Percentiles rank a stretch among this genome's conserved stretches.
These are phyloP conservation scores for Planiliza haematocheilus DNA, from an alignment of 2,113 vertebrate genomes.

Conservation along the genomic window DNA sequence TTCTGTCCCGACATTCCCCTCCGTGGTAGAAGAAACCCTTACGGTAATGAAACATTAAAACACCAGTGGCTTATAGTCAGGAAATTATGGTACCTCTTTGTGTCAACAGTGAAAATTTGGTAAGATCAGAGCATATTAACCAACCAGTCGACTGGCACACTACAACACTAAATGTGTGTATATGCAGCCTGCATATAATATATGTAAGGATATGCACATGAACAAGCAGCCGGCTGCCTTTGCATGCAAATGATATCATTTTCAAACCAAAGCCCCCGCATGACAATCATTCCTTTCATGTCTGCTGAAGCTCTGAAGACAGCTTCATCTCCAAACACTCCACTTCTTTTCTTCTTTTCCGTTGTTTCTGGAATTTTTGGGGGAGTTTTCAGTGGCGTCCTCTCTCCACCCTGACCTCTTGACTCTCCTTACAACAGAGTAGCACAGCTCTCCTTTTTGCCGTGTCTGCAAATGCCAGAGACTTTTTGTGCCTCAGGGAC, in stretches of 20 bases:
- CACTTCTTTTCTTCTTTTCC: background rate
- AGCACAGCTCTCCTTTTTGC: constrained; percentile 14
- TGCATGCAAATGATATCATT: constrained; percentile 24
- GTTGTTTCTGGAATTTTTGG: constrained; percentile 16
- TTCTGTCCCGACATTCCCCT: too few relatives aligned
- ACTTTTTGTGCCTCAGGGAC: constrained; percentile 47
- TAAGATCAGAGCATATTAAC: too few relatives aligned
- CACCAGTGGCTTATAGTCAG: too few relatives aligned
- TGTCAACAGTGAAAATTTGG: too few relatives aligned
- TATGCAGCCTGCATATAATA: too few relatives aligned
- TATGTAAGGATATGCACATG: background rate
- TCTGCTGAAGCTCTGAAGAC: constrained; percentile 20
- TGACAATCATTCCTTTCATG: constrained; percentile 33
- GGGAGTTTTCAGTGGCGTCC: constrained; percentile 11
- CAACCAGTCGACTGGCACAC: too few relatives aligned
- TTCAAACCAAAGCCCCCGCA: constrained; percentile 23
- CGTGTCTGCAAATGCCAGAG: constrained; percentile 63
- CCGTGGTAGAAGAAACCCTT: too few relatives aligned
- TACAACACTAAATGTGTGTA: too few relatives aligned
- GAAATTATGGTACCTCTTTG: too few relatives aligned
- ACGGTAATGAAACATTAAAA: too few relatives aligned
- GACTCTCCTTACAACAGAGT: constrained; percentile 28
- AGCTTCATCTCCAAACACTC: constrained; percentile 15
- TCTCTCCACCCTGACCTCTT: constrained; percentile 20
- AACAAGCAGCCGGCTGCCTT: constrained; percentile 4